phyloP scores from a whole-genome alignment of 2,797 vertebrate species.

The Pitangus sulphuratus region DNA sequence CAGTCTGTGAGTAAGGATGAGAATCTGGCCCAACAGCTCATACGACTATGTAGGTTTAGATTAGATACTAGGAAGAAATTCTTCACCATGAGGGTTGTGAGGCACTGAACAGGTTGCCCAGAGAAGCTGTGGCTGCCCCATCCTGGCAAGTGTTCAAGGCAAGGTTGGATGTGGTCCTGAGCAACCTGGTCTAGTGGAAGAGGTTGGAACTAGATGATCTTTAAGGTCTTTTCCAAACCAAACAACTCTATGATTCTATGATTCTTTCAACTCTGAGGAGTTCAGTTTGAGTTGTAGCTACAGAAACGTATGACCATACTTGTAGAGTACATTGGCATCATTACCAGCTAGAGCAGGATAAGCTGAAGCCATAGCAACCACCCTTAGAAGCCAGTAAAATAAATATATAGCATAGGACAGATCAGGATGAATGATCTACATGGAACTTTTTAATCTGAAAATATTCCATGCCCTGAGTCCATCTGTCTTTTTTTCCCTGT shows the following conservation, averaged over 20 bases:
- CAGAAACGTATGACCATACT: background rate
- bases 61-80: background rate
- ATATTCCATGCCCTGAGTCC: background rate
- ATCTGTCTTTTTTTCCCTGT: background rate
- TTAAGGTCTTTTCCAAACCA: background rate
- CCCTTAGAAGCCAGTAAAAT: background rate
- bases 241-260: background rate
- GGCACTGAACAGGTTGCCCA: background rate
- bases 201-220: background rate
- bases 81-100: background rate
- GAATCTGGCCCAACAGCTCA: fast-evolving
- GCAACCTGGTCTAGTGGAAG: background rate
- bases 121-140: background rate
- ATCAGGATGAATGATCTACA: background rate
- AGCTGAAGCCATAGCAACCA: background rate
- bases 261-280: background rate
- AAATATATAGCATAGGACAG: background rate
- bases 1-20: background rate
- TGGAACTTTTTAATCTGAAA: background rate
- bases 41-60: background rate
- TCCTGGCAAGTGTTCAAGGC: background rate
- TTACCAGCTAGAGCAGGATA: background rate
- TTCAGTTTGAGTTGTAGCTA: background rate
- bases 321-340: background rate
- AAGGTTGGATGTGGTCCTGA: background rate